A percentile compares a stretch with the other conserved stretches of the same genome.
phyloP scores from a whole-genome alignment of 1,140 invertebrate species.

The Galleria mellonella region DNA sequence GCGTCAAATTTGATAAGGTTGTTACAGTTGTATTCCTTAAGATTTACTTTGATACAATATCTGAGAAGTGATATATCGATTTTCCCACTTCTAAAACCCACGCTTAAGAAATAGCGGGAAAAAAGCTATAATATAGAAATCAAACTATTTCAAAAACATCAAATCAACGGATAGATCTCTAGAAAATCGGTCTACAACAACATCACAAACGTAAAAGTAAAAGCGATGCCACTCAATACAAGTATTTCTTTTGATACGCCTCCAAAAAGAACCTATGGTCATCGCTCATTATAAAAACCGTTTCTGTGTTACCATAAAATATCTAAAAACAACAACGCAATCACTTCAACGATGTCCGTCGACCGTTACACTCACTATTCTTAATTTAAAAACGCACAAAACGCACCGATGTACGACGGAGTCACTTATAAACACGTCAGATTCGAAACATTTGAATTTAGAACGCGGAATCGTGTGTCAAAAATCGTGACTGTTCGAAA shows the following conservation, averaged over 20 bases:
- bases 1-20: too few species aligned
- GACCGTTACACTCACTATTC: not conserved
- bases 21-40: too few species aligned
- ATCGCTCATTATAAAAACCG: conserved; percentile 5
- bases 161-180: conserved; percentile 3
- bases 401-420: not conserved
- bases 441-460: not conserved
- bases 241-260: conserved; percentile 5
- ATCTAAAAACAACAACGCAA: not conserved
- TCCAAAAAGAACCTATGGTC: conserved; percentile 4
- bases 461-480: conserved; percentile 1
- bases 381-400: not conserved
- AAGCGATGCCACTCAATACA: not conserved
- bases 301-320: not conserved
- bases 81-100: too few species aligned
- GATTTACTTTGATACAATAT: too few species aligned
- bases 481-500: conserved; percentile 5
- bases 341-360: not conserved
- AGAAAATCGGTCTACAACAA: not conserved
- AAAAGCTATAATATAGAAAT: too few species aligned
- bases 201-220: conserved; percentile 3
- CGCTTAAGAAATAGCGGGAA: too few species aligned
- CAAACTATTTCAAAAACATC: too few species aligned
- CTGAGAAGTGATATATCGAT: too few species aligned
- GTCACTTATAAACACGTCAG: not conserved